Evolutionary conservation across 2,797 vertebrate genomes (phyloP), one percentile per base, ranked within the genome.

Genomic region (Pagetopsis macropterus): DNA sequence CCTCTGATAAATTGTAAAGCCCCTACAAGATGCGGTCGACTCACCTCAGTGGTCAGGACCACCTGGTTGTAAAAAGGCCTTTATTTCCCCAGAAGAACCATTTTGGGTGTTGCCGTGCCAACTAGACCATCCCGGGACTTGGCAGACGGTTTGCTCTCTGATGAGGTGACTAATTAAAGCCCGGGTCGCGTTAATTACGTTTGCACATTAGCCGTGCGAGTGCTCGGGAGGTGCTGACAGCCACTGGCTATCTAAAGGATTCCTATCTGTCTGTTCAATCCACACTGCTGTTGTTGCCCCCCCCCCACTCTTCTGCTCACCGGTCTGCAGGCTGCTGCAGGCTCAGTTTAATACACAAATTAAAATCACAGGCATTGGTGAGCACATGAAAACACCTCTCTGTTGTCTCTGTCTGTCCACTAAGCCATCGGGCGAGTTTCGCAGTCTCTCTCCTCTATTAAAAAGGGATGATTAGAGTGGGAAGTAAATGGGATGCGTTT

Each of bases 391-490:
- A 65, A 55, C 16, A 9, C 49, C 43, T 59, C 27, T 63, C 52
- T 10, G 27, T 27, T n/a, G 16, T 2, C 50, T 51, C 31, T 67
- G 50, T 65, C 66, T 64, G 23, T 50, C 67, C 60, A 70, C 70
- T 83, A 76, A 76, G 61, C 72, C 19, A n/a, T 9, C 80, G 75
- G 59, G 69, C 8, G 60, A 67, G 73, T 70, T 64, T 62, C 79
- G 63, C 75, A 48, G 63, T 37, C 67, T 66, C 3, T 9, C 70
- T 61, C 4, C 59, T 70, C 80, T 69, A 79, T 88, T 86, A 82
- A 75, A 27, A 81, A 83, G 57, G 57, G 69, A 77, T 87, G 74
- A 89, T 89, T 85, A 82, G 82, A 87, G 80, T 86, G 72, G 54
- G 71, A 82, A 69, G 70, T 79, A 76, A 78, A 89, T 87, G 64